Evolutionary conservation across 2,888 invertebrate genomes (phyloP).

Genomic region (Andrena hattorfiana): DNA sequence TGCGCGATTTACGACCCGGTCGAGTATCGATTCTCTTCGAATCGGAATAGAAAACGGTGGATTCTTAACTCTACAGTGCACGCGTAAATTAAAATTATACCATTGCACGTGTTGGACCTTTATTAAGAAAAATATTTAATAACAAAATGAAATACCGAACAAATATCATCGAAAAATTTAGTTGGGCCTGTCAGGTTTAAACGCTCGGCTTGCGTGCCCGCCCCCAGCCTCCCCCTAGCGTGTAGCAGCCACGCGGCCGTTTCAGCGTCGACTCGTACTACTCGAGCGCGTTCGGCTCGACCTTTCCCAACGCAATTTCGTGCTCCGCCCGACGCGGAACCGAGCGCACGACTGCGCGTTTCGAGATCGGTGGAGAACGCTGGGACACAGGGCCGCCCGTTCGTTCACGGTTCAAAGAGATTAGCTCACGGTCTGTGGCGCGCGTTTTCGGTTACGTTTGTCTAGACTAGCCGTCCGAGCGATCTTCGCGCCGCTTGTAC

Average conservation of each 20-base stretch:
- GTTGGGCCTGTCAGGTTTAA: too few relatives aligned
- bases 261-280: conserved; percentile 23
- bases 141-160: too few relatives aligned
- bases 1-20: too few relatives aligned
- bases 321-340: conserved; percentile 31
- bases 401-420: conserved; percentile 51
- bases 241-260: background rate
- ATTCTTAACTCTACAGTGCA: too few relatives aligned
- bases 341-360: background rate
- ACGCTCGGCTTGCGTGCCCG: too few relatives aligned
- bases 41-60: too few relatives aligned
- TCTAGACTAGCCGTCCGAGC: conserved; percentile 29
- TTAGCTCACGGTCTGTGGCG: conserved; percentile 53
- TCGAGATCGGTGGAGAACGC: background rate
- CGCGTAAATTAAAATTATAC: too few relatives aligned
- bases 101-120: too few relatives aligned
- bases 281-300: conserved; percentile 5
- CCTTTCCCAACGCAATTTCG: conserved; percentile 40
- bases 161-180: too few relatives aligned
- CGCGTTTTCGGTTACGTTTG: conserved; percentile 47
- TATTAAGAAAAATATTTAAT: too few relatives aligned
- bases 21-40: too few relatives aligned
- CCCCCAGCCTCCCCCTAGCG: too few relatives aligned
- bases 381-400: background rate
- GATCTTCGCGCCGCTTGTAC: conserved; percentile 11